Percentiles rank a stretch among this genome's conserved stretches.
Evolutionary conservation across 2,888 invertebrate species (phyloP).

Genomic region (Mesochorus sp.): DNA sequence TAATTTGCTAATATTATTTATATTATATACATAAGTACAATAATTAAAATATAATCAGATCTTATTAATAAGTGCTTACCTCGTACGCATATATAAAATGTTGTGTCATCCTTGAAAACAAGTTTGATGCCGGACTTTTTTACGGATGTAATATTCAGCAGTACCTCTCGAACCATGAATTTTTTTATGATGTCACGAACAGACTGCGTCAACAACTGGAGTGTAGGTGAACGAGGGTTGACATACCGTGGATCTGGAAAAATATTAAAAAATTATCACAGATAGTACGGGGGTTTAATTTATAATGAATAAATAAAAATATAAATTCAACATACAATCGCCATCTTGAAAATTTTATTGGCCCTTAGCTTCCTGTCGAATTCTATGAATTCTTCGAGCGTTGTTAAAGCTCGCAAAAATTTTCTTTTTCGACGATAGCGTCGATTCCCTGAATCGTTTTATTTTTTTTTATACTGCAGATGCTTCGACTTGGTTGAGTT

Average conservation of each 20-base stretch:
- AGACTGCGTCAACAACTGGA: background rate
- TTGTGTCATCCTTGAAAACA: constrained; percentile 8
- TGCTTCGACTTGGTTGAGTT: background rate
- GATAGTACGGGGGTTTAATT: background rate
- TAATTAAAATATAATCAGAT: no score
- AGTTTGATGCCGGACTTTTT: constrained; percentile 4
- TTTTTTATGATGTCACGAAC: constrained; percentile 9
- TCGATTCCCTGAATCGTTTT: background rate
- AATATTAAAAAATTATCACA: background rate
- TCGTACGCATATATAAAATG: constrained; percentile 11
- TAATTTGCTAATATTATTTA: no score
- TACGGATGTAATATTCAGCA: constrained; percentile 4
- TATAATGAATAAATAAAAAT: background rate
- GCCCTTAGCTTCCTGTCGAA: constrained; percentile 18
- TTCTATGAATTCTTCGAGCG: background rate
- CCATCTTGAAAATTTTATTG: background rate
- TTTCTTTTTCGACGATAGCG: background rate
- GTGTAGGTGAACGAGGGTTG: background rate
- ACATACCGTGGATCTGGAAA: background rate
- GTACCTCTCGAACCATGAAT: constrained; percentile 1
- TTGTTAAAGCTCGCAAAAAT: constrained; percentile 6
- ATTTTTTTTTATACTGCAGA: background rate
- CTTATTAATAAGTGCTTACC: no score
- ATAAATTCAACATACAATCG: constrained; percentile 15
- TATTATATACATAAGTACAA: no score